phyloP scores from a whole-genome alignment of 37 sponge, comb jelly and placozoan genomes.

The Theonella swinhoei region DNA sequence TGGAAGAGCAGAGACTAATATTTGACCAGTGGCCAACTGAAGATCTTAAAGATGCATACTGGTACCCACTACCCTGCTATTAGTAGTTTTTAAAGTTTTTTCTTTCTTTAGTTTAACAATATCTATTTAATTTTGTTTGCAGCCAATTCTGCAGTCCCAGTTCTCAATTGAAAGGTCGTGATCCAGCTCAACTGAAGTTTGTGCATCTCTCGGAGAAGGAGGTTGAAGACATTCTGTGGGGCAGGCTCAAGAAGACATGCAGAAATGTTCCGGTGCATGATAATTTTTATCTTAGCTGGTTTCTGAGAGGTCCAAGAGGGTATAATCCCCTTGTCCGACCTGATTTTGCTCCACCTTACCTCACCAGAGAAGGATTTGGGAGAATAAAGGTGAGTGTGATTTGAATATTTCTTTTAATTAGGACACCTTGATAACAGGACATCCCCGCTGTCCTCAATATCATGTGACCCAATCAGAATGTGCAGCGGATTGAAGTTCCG shows the following conservation, averaged over 20 bases:
- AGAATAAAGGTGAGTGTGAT: conserved; percentile 36
- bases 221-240: conserved; percentile 6
- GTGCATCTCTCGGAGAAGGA: neutral
- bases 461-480: no score
- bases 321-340: conserved; percentile 21
- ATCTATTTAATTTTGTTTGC: neutral
- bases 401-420: neutral
- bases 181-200: neutral
- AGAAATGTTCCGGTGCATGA: conserved; percentile 30
- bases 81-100: no score
- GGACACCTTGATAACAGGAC: no score
- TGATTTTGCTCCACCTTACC: conserved; percentile 37
- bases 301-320: conserved; percentile 21
- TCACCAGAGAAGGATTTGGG: conserved; percentile 20
- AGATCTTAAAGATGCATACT: conserved; percentile 15
- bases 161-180: neutral
- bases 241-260: conserved; percentile 13
- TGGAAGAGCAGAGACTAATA: conserved; percentile 51
- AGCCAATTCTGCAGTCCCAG: neutral
- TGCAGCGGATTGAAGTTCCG: no score
- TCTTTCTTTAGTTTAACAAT: no score
- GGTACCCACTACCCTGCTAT: conserved; percentile 6
- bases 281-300: conserved; percentile 61
- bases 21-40: conserved; percentile 40
- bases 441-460: no score